A percentile compares a stretch with the other conserved stretches of the same genome.
phyloP scores from a whole-genome alignment of 2,888 invertebrate species.

The Mycalesis mineus region DNA sequence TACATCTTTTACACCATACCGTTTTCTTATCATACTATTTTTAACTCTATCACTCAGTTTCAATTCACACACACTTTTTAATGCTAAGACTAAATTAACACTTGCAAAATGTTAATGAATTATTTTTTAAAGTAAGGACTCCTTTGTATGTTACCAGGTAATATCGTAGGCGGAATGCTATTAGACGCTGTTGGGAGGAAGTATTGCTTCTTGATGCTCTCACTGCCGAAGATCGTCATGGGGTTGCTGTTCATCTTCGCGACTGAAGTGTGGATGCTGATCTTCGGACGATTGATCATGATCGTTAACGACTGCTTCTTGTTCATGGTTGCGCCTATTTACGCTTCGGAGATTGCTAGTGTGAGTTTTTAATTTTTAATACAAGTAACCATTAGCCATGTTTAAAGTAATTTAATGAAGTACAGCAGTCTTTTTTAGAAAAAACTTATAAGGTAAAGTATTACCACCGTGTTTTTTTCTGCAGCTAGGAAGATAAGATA shows the following conservation, averaged over 20 bases:
- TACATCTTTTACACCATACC: too few species aligned
- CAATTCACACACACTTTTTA: too few species aligned
- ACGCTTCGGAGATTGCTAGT: slow-evolving; percentile 51
- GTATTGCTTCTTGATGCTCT: slow-evolving; percentile 41
- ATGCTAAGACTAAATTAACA: too few species aligned
- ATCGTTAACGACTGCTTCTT: slow-evolving; percentile 36
- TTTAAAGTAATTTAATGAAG: too few species aligned
- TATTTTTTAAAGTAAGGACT: too few species aligned
- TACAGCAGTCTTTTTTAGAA: too few species aligned
- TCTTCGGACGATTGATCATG: slow-evolving; percentile 38
- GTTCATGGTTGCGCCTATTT: slow-evolving; percentile 42
- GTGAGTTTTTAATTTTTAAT: slow-evolving; percentile 34
- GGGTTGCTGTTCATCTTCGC: slow-evolving; percentile 42
- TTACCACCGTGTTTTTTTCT: too few species aligned
- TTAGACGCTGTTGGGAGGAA: slow-evolving; percentile 43
- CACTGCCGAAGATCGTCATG: slow-evolving; percentile 43
- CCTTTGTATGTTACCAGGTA: slow-evolving; percentile 28
- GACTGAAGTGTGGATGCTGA: slow-evolving; percentile 44
- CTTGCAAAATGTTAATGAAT: too few species aligned
- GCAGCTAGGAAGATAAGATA: too few species aligned
- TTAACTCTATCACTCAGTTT: too few species aligned
- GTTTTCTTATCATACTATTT: too few species aligned
- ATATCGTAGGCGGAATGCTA: slow-evolving; percentile 39
- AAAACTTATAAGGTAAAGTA: neutral
- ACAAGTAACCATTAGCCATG: too few species aligned